Evolutionary conservation across 2,113 vertebrate species (phyloP).

Genomic region (Gopherus evgoodei): DNA sequence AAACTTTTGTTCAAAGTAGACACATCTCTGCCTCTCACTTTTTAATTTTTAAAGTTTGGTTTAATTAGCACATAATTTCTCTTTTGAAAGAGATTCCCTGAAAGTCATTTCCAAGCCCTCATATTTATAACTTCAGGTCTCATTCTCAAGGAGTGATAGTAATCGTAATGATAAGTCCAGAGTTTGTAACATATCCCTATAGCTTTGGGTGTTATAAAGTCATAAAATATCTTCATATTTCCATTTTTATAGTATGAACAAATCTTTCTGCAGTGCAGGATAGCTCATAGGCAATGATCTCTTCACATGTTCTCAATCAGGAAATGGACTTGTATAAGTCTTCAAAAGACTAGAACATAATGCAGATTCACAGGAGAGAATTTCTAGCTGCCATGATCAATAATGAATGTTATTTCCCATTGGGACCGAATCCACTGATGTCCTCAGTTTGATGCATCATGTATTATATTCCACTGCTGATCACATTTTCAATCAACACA

Average conservation of each 20-base stretch:
- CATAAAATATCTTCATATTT: constrained; percentile 61
- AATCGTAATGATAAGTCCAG: constrained; percentile 50
- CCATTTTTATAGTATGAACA: constrained; percentile 57
- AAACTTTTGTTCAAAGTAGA: not conserved
- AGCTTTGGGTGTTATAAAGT: constrained; percentile 42
- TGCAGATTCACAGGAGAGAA: not conserved
- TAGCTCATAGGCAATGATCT: constrained; percentile 29
- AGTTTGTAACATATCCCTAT: constrained; percentile 28
- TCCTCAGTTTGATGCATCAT: not conserved
- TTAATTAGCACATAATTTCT: constrained; percentile 33
- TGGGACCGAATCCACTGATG: not conserved
- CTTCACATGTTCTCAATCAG: constrained; percentile 10
- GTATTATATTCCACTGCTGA: not conserved
- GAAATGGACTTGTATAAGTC: constrained; percentile 12
- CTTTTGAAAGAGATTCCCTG: constrained; percentile 56
- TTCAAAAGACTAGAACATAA: constrained; percentile 31
- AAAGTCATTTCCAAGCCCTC: constrained; percentile 45
- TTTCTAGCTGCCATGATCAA: not conserved
- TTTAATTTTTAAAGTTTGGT: constrained; percentile 38
- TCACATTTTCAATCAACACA: not conserved
- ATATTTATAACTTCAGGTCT: constrained; percentile 40
- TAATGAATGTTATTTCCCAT: not conserved
- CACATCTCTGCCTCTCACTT: not conserved
- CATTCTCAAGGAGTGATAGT: constrained; percentile 4
- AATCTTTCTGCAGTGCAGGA: constrained; percentile 36